Evolutionary conservation across 2,888 invertebrate species (phyloP).

Genomic region (Plemyria rubiginata): DNA sequence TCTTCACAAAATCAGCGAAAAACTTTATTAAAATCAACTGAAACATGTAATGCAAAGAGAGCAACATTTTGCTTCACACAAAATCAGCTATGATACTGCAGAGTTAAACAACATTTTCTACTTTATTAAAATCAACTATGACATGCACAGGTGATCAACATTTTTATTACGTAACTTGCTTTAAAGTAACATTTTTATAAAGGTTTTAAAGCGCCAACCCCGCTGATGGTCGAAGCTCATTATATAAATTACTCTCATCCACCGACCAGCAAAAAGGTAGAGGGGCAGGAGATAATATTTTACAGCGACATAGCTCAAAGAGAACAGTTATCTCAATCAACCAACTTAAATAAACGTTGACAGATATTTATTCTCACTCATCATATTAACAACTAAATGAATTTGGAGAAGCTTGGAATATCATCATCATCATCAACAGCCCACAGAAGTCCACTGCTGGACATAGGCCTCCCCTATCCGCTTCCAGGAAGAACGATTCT

Average conservation of each 20-base stretch:
- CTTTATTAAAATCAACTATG: background rate
- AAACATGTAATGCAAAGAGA: background rate
- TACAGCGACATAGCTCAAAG: constrained; percentile 16
- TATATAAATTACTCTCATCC: constrained; percentile 33
- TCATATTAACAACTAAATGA: too few species aligned
- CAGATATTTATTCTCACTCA: too few species aligned
- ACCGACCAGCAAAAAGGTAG: constrained; percentile 28
- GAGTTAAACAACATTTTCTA: background rate
- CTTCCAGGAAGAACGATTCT: too few species aligned
- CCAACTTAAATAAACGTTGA: too few species aligned
- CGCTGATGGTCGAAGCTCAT: constrained; percentile 32
- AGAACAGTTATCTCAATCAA: background rate
- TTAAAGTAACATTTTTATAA: constrained; percentile 29
- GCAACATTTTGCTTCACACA: background rate
- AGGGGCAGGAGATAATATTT: constrained; percentile 26
- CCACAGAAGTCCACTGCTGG: too few species aligned
- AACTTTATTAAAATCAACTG: background rate
- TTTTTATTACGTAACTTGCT: constrained; percentile 31
- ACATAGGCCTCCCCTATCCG: too few species aligned
- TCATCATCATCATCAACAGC: too few species aligned
- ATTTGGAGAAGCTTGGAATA: too few species aligned
- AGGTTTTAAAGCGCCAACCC: constrained; percentile 26
- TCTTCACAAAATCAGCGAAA: background rate
- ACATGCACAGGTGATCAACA: constrained; percentile 2
- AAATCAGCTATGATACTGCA: background rate